Evolutionary conservation across 2,888 invertebrate genomes (phyloP).

Genomic region (Eupeodes latifasciatus): DNA sequence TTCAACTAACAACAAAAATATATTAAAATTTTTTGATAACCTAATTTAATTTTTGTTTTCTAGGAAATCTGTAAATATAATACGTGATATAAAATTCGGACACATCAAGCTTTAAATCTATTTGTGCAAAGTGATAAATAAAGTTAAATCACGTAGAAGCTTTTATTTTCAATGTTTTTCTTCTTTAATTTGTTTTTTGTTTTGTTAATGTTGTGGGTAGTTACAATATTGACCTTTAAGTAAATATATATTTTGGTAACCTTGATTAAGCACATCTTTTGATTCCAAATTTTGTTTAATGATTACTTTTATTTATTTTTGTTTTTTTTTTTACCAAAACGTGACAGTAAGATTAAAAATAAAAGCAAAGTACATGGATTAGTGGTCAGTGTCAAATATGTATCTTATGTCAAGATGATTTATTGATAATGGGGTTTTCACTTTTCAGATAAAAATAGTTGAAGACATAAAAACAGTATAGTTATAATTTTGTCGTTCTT

Average conservation of each 20-base stretch:
- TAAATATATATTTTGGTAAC: background rate
- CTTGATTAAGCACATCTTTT: constrained; percentile 13
- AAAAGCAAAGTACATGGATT: background rate
- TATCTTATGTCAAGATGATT: background rate
- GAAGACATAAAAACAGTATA: too few relatives aligned
- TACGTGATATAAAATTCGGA: constrained; percentile 5
- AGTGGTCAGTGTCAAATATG: background rate
- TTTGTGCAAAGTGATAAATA: background rate
- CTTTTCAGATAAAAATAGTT: too few relatives aligned
- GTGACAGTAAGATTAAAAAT: background rate
- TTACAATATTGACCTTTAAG: background rate
- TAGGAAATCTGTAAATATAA: too few relatives aligned
- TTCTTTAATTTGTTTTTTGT: too few relatives aligned
- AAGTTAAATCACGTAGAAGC: constrained; percentile 3
- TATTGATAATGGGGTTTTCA: background rate
- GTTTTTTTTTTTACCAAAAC: background rate
- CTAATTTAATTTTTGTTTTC: too few relatives aligned
- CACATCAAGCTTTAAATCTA: background rate
- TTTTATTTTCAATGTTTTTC: background rate
- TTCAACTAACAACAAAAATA: too few relatives aligned
- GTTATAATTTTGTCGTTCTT: too few relatives aligned
- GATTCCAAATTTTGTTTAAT: background rate
- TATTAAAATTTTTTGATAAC: too few relatives aligned
- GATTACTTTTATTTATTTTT: background rate
- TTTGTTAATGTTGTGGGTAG: background rate